Evolutionary conservation across 1,140 invertebrate species (phyloP).

Genomic region (Apis cerana): DNA sequence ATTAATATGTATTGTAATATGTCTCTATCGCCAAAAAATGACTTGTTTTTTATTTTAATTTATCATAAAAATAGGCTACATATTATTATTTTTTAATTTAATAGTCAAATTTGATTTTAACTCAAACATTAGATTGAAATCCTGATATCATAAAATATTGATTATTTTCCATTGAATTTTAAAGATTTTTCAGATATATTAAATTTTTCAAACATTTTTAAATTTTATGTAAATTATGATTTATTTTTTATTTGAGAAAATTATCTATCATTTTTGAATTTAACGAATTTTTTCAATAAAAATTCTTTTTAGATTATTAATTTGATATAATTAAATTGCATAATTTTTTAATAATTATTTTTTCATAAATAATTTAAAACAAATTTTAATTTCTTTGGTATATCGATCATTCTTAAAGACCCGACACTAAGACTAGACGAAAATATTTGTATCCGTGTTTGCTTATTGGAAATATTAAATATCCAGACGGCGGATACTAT

Average conservation of each 20-base stretch:
- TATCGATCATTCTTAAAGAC: conserved; percentile 69
- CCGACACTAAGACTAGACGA: conserved; percentile 74
- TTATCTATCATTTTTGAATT: background rate
- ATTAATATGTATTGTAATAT: conserved; percentile 49
- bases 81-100: background rate
- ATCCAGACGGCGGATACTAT: conserved; percentile 27
- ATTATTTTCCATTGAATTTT: background rate
- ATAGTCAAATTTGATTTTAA: conserved; percentile 37
- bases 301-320: background rate
- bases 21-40: conserved; percentile 43
- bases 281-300: conserved; percentile 28
- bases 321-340: conserved; percentile 33
- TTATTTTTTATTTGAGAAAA: background rate
- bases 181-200: background rate
- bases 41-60: conserved; percentile 24
- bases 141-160: conserved; percentile 3
- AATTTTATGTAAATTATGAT: background rate
- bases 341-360: background rate
- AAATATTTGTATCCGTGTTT: conserved; percentile 62
- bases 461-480: conserved; percentile 33
- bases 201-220: conserved; percentile 4
- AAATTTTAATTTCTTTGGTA: conserved; percentile 66
- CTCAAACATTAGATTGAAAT: conserved; percentile 11
- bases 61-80: conserved; percentile 57
- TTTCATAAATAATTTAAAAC: conserved; percentile 41